Evolutionary conservation across 2,113 vertebrate species (phyloP), one percentile per base, ranked within the genome.

Genomic region (Cathartes aura): DNA sequence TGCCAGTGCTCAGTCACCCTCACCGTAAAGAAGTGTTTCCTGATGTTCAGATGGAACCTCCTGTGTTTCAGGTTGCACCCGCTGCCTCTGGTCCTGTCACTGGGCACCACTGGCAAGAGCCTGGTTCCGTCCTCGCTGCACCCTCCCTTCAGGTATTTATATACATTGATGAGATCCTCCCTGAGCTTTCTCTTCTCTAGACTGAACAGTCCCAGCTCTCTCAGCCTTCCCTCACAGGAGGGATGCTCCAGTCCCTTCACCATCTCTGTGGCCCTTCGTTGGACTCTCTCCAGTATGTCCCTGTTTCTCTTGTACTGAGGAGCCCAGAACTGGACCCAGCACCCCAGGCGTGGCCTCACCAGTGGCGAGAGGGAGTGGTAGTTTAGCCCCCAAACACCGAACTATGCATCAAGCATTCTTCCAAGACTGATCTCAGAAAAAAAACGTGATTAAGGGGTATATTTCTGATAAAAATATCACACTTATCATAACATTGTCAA

Each of bases 191-290:
- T 47, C 70, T 4, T 27, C 38, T 52, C 34, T 34, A 13, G n/a
- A 23, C 30, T 40, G 56, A 71, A 29, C 47, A 55, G 34, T 29
- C 29, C 42, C 63, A 47, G 29, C 30, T 70, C 60, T 19, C 73
- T 72, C 81, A 78, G 50, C 22, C 58, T 58, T 34, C 6, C 30
- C 50, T 16, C 43, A 45, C 2, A 45, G 22, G 5, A 40, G 45
- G 13, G 34, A 19, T 32, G 29, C 29, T 53, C 67, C 82, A 66
- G 38, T 17, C 48, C 45, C 47, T 53, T 40, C 63, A 45, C 3
- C 13, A 71, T 5, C 63, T 62, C 9, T 11, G 9, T 6, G 30
- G 17, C 22, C 18, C 36, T 72, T 48, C 1, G 0, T 8, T 66
- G 43, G 19, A 17, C 45, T 52, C 50, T 59, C 29, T 53, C 45